Conservation (phyloP, 2,797 vertebrate species). For the Mus minutoides region DNA sequence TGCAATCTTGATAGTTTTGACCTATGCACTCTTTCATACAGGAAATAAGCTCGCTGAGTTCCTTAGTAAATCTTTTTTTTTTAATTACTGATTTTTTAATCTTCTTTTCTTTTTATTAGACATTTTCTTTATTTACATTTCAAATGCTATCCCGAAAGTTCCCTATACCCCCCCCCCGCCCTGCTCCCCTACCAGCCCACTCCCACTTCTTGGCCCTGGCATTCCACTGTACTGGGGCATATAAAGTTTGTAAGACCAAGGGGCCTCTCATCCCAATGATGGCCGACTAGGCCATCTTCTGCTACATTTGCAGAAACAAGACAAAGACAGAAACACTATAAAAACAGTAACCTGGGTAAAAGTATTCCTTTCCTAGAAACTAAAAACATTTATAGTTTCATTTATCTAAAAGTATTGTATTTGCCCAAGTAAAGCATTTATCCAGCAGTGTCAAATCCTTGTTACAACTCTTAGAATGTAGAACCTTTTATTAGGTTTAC, state of each 20-base stretch:
- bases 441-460: not conserved
- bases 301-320: not conserved
- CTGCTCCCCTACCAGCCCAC: no score
- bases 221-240: no score
- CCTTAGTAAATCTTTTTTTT: not conserved
- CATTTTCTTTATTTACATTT: no score
- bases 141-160: no score
- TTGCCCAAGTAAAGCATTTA: not conserved
- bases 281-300: no score
- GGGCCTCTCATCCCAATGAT: no score
- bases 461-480: not conserved
- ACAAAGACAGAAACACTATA: not conserved
- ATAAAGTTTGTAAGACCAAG: no score
- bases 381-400: not conserved
- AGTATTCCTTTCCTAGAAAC: constrained; percentile 24
- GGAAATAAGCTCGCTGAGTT: not conserved
- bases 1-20: not conserved
- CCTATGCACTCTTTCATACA: not conserved
- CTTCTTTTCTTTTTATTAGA: no score
- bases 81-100: no score
- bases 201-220: no score
- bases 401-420: not conserved
- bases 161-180: no score
- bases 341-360: not conserved
- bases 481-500: not conserved